These are phyloP conservation scores for Caenorhabditis sp. DNA, from an alignment of 2,888 invertebrate species.

Conservation along the genomic window DNA sequence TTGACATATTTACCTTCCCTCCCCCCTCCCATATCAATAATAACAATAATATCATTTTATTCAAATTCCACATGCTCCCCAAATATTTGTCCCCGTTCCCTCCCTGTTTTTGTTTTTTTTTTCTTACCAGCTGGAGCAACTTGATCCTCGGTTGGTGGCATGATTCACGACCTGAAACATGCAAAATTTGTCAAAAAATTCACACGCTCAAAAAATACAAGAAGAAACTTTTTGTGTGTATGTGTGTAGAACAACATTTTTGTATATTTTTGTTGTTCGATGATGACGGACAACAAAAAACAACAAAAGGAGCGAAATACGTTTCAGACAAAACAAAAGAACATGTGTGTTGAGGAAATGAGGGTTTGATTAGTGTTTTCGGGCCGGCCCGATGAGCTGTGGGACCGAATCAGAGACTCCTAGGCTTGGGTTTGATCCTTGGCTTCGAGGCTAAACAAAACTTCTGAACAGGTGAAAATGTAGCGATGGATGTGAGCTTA, in stretches of 20 bases:
- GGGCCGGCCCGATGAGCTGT: too few species aligned
- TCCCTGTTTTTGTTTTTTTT: neutral
- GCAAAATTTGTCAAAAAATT: neutral
- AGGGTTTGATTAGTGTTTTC: neutral
- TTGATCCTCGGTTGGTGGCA: constrained; percentile 46
- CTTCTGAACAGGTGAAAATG: too few species aligned
- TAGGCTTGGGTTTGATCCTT: too few species aligned
- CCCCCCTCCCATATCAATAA: too few species aligned
- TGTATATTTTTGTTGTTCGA: neutral
- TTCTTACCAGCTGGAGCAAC: constrained; percentile 24
- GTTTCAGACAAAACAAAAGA: neutral
- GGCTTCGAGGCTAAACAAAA: too few species aligned
- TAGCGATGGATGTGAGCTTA: too few species aligned
- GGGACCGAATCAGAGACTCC: too few species aligned
- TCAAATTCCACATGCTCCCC: neutral
- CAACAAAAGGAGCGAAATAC: neutral
- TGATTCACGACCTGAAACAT: constrained; percentile 4
- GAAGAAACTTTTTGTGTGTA: neutral
- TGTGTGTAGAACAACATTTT: neutral
- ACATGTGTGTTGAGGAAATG: neutral
- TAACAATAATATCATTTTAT: neutral
- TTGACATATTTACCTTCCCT: neutral
- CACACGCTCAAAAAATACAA: neutral
- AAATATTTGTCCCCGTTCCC: neutral
- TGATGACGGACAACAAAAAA: neutral